Evolutionary conservation across 2,888 invertebrate genomes (phyloP), one percentile per base, ranked within the genome.

Genomic region (Ectemnius lituratus): DNA sequence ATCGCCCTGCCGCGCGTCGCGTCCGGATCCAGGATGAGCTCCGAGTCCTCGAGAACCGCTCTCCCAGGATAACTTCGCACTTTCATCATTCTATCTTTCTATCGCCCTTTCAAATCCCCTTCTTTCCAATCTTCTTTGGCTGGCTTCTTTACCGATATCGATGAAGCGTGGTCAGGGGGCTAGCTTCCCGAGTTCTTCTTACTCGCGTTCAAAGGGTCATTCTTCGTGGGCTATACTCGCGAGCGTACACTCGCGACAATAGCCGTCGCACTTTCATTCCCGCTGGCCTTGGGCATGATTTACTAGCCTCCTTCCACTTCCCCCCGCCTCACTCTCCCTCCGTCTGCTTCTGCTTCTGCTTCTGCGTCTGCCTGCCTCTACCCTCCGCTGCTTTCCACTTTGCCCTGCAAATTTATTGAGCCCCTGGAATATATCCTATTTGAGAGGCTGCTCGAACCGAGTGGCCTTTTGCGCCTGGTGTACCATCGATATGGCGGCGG

Each of bases 1-100:
- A 95, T 95, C 76, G 94, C 94, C 85, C 93, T 93, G 82, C 94
- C 94, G 83, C 93, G 93, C 58, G 94, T 93, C 80, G 94, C 93
- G 87, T 94, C 94, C 89, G 94, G 94, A 90, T 96, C 96, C 93
- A 95, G 93, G 70, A 94, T 92, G 74, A 94, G 88, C 90, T 93
- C 91, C 70, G 94, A 93, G 75, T 93, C 93, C 77, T 92, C 91
- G 66, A 92, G 85, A 87, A 96, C 96, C 80, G 95, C 96, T 91
- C 95, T 95, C 80, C 96, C 96, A 58, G 96, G 96, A 91, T 96
- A 96, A 86, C 95, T 95, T 90, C 96, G 95, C 81, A 96, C 95
- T 93, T 96, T 96, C 96, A 97, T 96, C 76, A 27, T 56, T 62
- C n/a, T 59, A 60, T 5, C 57, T 49, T 45, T 1, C 58, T n/a